Evolutionary conservation across 2,797 vertebrate genomes (phyloP).

Genomic region (Bradypus variegatus): DNA sequence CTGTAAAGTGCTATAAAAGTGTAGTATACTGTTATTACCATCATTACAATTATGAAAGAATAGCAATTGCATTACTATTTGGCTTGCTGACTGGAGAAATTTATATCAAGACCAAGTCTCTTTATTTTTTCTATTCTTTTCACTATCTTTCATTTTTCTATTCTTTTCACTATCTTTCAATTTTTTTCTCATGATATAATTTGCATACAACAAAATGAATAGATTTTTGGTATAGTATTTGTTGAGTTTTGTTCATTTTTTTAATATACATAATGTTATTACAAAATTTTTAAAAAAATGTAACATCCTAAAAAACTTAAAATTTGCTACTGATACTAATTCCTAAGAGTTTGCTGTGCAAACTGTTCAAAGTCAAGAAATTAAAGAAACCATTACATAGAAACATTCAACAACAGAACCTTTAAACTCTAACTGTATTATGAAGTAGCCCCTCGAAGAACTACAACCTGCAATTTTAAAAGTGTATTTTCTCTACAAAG

Average conservation of each 20-base stretch:
- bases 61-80: background rate
- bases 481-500: no score
- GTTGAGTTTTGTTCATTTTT: background rate
- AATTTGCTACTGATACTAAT: no score
- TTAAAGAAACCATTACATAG: no score
- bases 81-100: background rate
- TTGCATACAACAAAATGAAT: background rate
- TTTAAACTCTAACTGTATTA: no score
- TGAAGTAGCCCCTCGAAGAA: no score
- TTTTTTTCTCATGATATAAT: background rate
- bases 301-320: no score
- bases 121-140: slow-evolving; percentile 13
- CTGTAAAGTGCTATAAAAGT: background rate
- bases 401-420: no score
- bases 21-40: background rate
- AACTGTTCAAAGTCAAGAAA: no score
- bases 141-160: background rate
- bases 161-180: slow-evolving; percentile 11
- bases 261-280: no score
- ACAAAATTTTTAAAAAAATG: no score
- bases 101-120: background rate
- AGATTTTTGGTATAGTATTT: background rate
- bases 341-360: no score
- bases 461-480: no score
- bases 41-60: background rate